Conservation (phyloP, 1,140 invertebrate genomes). For the Drosophila repleta region DNA sequence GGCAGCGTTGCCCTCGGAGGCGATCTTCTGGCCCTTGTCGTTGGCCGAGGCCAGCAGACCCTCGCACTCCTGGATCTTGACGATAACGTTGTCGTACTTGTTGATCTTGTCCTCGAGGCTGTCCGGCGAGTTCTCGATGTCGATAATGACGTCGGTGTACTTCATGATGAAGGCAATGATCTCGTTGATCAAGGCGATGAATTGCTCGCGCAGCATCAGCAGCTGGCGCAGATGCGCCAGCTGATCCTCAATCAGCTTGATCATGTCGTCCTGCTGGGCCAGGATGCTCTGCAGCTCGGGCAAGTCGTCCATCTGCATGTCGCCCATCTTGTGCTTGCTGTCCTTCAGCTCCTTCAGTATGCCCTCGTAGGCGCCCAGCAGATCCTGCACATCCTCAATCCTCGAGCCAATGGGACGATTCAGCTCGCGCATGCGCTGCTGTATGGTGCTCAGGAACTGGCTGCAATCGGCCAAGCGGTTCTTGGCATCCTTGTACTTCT, state of each 20-base stretch:
- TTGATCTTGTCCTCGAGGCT: slow-evolving; percentile 94
- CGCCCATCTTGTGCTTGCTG: slow-evolving; percentile 91
- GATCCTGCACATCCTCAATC: slow-evolving; percentile 92
- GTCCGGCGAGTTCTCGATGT: slow-evolving; percentile 92
- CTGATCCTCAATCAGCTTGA: slow-evolving; percentile 92
- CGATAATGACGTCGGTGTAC: slow-evolving; percentile 92
- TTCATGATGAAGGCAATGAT: slow-evolving; percentile 94
- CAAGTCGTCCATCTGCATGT: slow-evolving; percentile 89
- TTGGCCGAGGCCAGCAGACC: slow-evolving; percentile 92
- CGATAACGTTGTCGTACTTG: slow-evolving; percentile 92
- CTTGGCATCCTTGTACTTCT: slow-evolving; percentile 91
- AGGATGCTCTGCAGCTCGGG: slow-evolving; percentile 91
- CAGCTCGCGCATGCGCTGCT: slow-evolving; percentile 91
- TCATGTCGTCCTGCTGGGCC: slow-evolving; percentile 92
- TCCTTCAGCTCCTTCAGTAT: slow-evolving; percentile 91
- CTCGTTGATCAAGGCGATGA: slow-evolving; percentile 92
- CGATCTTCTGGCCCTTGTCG: slow-evolving; percentile 96
- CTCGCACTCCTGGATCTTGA: slow-evolving; percentile 94
- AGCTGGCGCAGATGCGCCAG: slow-evolving; percentile 91
- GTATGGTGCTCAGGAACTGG: slow-evolving; percentile 91
- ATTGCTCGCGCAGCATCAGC: slow-evolving; percentile 93
- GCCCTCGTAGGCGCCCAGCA: slow-evolving; percentile 91
- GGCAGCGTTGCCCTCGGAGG: slow-evolving; percentile 92
- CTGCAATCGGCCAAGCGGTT: slow-evolving; percentile 91
- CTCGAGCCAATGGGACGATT: slow-evolving; percentile 93